Evolutionary conservation across 2,113 vertebrate genomes (phyloP).

Genomic region (Propithecus coquereli): DNA sequence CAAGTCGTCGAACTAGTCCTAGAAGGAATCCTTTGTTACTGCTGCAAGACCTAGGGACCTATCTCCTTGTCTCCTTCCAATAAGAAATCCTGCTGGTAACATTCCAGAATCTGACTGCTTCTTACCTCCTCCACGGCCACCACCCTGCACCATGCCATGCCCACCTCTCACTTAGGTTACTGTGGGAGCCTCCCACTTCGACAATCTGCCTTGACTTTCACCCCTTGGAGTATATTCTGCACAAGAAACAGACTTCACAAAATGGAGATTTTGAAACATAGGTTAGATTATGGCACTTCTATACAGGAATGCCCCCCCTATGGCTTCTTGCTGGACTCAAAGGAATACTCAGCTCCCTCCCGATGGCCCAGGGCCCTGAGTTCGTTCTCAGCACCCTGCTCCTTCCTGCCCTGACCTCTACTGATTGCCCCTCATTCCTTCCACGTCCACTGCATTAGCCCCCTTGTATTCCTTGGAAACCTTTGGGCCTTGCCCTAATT

Average conservation of each 20-base stretch:
- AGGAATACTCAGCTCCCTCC: neutral
- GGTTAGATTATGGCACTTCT: neutral
- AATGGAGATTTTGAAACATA: neutral
- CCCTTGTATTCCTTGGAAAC: neutral
- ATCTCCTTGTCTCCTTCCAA: neutral
- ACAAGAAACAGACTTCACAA: neutral
- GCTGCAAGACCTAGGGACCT: neutral
- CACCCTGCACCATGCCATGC: neutral
- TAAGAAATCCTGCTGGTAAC: neutral
- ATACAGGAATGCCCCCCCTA: neutral
- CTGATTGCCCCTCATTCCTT: neutral
- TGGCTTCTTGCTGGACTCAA: neutral
- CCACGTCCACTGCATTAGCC: no score
- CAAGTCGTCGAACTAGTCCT: neutral
- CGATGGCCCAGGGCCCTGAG: neutral
- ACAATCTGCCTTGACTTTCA: neutral
- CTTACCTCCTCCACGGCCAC: rapidly evolving
- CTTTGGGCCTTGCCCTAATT: neutral
- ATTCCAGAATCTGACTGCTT: neutral
- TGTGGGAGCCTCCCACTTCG: neutral
- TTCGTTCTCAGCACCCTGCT: neutral
- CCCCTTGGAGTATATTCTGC: neutral
- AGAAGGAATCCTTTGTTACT: neutral
- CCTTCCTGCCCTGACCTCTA: no score
- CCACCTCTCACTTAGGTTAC: neutral